Conservation (phyloP, 2,888 invertebrate genomes). For the Apamea monoglypha region DNA sequence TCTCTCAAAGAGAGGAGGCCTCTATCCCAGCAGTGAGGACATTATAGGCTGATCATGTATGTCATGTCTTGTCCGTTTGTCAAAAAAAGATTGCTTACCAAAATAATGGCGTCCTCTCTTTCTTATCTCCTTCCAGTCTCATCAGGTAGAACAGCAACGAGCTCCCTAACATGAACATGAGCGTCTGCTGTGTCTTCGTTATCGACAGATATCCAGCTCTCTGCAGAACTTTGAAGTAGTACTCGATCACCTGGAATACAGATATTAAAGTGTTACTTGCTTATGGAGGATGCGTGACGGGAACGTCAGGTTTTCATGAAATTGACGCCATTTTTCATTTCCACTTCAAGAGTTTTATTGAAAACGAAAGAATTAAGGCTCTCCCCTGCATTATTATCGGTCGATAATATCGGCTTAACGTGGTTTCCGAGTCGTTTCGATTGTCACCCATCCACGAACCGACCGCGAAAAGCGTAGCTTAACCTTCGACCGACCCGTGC, state of each 20-base stretch:
- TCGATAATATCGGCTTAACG: no score
- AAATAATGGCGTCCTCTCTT: constrained; percentile 81
- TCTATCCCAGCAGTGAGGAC: not conserved
- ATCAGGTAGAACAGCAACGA: constrained; percentile 87
- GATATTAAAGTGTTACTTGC: not conserved
- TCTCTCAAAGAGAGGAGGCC: not conserved
- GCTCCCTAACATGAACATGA: constrained; percentile 87
- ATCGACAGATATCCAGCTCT: constrained; percentile 79
- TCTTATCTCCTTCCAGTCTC: constrained; percentile 86
- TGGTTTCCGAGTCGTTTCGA: no score
- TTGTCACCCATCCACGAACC: no score
- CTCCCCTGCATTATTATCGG: no score
- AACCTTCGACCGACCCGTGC: no score
- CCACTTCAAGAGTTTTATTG: no score
- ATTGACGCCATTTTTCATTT: not conserved
- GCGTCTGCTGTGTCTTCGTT: constrained; percentile 81
- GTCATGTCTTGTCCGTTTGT: no score
- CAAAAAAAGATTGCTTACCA: constrained; percentile 76
- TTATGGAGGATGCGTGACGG: no score
- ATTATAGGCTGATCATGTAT: not conserved
- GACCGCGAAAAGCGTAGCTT: no score
- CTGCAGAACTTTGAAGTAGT: constrained; percentile 80
- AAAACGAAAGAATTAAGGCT: no score
- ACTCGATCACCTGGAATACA: constrained; percentile 83
- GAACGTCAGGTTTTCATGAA: not conserved